phyloP scores from a whole-genome alignment of 2,797 vertebrate genomes.

The Neosalanx taihuensis region DNA sequence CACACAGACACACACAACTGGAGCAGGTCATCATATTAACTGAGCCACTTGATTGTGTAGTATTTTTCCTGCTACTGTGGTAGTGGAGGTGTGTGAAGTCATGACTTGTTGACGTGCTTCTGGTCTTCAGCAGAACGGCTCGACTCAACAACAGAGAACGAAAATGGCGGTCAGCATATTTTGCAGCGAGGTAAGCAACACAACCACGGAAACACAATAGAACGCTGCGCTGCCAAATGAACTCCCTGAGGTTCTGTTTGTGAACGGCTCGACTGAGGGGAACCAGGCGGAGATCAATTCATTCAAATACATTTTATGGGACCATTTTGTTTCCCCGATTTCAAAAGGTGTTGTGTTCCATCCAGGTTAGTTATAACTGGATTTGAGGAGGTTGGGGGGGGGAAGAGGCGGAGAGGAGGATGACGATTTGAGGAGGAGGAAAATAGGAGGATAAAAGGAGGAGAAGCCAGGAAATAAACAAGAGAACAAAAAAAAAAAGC shows the following conservation, averaged over 20 bases:
- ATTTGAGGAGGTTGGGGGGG: not conserved
- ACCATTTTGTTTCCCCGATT: slow-evolving; percentile 7
- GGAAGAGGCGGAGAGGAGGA: not conserved
- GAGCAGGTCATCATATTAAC: not conserved
- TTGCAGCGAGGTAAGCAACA: slow-evolving; percentile 42
- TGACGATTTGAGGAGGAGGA: not conserved
- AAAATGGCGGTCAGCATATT: slow-evolving; percentile 57
- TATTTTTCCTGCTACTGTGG: not conserved
- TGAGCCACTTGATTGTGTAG: not conserved
- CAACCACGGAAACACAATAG: slow-evolving; percentile 30
- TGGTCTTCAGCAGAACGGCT: slow-evolving; percentile 40
- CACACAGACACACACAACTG: not conserved
- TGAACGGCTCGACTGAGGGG: slow-evolving; percentile 41
- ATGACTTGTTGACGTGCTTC: slow-evolving; percentile 25
- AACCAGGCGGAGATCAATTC: slow-evolving; percentile 32
- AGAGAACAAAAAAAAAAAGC: not conserved
- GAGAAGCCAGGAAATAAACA: not conserved
- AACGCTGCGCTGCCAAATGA: slow-evolving; percentile 22
- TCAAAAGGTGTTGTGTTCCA: not conserved
- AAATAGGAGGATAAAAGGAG: not conserved
- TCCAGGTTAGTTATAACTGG: not conserved
- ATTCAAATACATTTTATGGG: slow-evolving; percentile 2
- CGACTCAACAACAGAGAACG: slow-evolving; percentile 39
- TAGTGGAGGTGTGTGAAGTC: not conserved
- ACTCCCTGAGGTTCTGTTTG: slow-evolving; percentile 22